These are phyloP conservation scores for Drosophila fungiperda DNA, from an alignment of 2,888 invertebrate genomes.

Conservation along the genomic window DNA sequence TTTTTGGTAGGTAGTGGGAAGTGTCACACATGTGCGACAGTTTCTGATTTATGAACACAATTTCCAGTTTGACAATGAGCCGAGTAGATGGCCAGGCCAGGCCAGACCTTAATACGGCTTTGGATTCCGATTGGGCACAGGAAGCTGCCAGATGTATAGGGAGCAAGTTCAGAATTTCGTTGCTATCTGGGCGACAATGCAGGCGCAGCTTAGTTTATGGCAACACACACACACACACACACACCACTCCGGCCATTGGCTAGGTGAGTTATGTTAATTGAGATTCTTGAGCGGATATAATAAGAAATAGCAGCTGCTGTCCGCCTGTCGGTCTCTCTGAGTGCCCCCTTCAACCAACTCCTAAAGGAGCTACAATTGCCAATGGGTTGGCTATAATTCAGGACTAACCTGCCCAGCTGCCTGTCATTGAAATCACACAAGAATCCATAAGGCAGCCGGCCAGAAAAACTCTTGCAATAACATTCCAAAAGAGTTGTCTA, in stretches of 20 bases:
- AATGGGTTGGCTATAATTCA: constrained; percentile 44
- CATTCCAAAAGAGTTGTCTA: constrained; percentile 29
- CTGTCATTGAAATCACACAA: constrained; percentile 46
- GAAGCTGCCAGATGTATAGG: constrained; percentile 20
- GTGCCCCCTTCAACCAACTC: constrained; percentile 17
- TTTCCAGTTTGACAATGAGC: constrained; percentile 77
- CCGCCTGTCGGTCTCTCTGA: neutral
- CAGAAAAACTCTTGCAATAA: constrained; percentile 10
- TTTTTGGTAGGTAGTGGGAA: constrained; percentile 10
- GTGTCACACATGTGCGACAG: constrained; percentile 76
- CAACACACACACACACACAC: constrained; percentile 11
- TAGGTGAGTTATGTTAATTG: constrained; percentile 75
- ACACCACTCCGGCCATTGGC: constrained; percentile 41
- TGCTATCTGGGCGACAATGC: constrained; percentile 59
- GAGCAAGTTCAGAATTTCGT: constrained; percentile 10
- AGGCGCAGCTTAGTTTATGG: constrained; percentile 61
- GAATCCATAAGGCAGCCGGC: constrained; percentile 32
- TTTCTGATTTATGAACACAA: constrained; percentile 80
- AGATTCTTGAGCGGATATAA: constrained; percentile 64
- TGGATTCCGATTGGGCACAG: constrained; percentile 24
- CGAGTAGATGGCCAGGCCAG: constrained; percentile 28
- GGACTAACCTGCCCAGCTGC: constrained; percentile 47
- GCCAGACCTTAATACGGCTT: constrained; percentile 8
- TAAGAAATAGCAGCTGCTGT: constrained; percentile 49
- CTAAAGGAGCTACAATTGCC: constrained; percentile 25